Evolutionary conservation across 1,140 invertebrate species (phyloP).

Genomic region (Drosophila takahashii): DNA sequence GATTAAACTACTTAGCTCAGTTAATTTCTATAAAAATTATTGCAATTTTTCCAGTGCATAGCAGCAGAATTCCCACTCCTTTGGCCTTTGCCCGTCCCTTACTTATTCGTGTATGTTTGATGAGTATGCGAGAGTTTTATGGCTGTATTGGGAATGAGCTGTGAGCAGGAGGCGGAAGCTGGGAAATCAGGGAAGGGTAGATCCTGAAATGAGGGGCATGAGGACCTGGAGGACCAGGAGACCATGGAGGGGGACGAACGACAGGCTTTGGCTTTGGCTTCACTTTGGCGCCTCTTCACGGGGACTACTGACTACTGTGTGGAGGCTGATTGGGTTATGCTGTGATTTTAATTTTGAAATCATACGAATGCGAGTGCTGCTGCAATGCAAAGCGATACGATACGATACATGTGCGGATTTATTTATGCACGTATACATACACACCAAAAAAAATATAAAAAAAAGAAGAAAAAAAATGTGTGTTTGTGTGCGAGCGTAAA

Average conservation of each 20-base stretch:
- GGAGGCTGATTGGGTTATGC: conserved; percentile 74
- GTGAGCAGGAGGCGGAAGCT: conserved; percentile 34
- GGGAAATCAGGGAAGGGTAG: background rate
- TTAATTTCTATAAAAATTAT: too few species aligned
- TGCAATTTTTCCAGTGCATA: conserved; percentile 9
- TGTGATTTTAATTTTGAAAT: conserved; percentile 83
- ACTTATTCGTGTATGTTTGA: conserved; percentile 71
- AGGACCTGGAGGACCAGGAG: background rate
- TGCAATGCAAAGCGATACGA: conserved; percentile 66
- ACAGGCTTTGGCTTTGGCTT: conserved; percentile 40
- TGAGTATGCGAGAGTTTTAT: conserved; percentile 81
- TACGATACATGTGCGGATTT: conserved; percentile 68
- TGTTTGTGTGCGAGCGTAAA: conserved; percentile 62
- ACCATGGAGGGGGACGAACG: conserved; percentile 4
- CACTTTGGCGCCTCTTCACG: conserved; percentile 29
- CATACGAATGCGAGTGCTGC: conserved; percentile 71
- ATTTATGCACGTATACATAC: conserved; percentile 58
- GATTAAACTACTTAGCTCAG: too few species aligned
- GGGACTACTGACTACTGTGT: background rate
- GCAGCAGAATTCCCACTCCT: conserved; percentile 18
- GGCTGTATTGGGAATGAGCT: conserved; percentile 79
- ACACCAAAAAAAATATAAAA: conserved; percentile 1
- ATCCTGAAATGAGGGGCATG: background rate
- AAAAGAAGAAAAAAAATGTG: background rate
- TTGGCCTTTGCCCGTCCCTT: conserved; percentile 31